Base-by-base conservation (phyloP, 2,888 invertebrate genomes). In the Hermaeophaga mercurialis region DNA sequence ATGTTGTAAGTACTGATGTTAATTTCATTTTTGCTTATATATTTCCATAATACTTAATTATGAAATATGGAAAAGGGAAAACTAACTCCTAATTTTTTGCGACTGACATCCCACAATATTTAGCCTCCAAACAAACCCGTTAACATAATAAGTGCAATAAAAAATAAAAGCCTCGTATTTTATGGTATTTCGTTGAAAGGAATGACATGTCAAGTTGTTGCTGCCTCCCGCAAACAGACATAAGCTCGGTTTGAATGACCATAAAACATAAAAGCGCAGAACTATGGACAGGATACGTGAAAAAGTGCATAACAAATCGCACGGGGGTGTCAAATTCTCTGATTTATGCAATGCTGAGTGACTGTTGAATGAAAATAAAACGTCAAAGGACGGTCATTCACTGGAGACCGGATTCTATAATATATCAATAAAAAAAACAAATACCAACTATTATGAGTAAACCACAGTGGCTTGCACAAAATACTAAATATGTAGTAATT, bases 301-400 rank as follows among this genome's bases (percentile, higher is more conserved):
- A 54, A 54, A 54, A 54, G 39, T 47, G 54, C 54, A 54, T 18
- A 28, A 45, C 45, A 44, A 36, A 47, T 36, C 24, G 44, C 31
- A 48, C 31, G 36, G 49, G 49, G 44, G 33, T 55, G 55, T 55
- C 55, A 55, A 44, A 55, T 55, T 43, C 12, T 43, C 34, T 54
- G 48, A 57, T 57, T 57, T 54, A 54, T 57, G 38, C 54, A 43
- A 47, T 22, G 28, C 31, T 55, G 60, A 55, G 48, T 57, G 57
- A 57, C 52, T 57, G 50, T 36, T 55, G 55, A 57, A 60, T 60
- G 57, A 53, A 57, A 57, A 59, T 52, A 52, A n/a, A 48, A 55
- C 53, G 46, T 36, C 41, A 59, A 56, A 56, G 53, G 56, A 48
- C 56, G 56, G 54, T 56, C 56, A 50, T 59, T 59, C 59, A 56